Evolutionary conservation across 2,888 invertebrate species (phyloP).

Genomic region (Sesia apiformis): DNA sequence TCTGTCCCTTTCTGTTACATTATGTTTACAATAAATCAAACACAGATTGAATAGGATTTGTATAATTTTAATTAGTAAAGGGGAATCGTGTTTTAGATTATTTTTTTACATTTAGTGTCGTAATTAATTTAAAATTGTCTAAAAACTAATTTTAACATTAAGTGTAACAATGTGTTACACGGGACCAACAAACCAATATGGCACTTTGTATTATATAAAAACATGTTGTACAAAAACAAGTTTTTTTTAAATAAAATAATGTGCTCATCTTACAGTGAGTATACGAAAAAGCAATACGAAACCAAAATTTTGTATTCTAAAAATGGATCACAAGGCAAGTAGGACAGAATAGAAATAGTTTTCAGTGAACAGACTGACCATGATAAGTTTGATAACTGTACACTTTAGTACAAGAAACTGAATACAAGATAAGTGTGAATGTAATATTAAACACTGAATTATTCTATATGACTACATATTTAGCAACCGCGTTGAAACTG

Average conservation of each 20-base stretch:
- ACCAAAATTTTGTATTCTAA: background rate
- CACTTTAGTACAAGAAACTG: background rate
- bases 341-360: background rate
- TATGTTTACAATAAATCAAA: too few species aligned
- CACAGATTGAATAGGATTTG: too few species aligned
- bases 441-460: background rate
- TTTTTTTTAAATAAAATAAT: background rate
- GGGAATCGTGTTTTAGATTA: background rate
- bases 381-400: background rate
- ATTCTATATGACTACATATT: too few species aligned
- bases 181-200: constrained; percentile 5
- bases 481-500: too few species aligned
- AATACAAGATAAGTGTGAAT: background rate
- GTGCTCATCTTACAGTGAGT: background rate
- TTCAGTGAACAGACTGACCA: background rate
- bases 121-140: constrained; percentile 4
- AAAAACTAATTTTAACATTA: constrained; percentile 5
- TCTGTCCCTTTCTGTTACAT: too few species aligned
- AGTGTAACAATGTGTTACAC: constrained; percentile 5
- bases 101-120: background rate
- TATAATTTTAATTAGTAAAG: background rate
- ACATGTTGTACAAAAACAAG: background rate
- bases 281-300: background rate
- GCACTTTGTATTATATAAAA: background rate
- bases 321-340: background rate